Conservation (phyloP, 2,888 invertebrate genomes). For the Flabesymbios commensalis region DNA sequence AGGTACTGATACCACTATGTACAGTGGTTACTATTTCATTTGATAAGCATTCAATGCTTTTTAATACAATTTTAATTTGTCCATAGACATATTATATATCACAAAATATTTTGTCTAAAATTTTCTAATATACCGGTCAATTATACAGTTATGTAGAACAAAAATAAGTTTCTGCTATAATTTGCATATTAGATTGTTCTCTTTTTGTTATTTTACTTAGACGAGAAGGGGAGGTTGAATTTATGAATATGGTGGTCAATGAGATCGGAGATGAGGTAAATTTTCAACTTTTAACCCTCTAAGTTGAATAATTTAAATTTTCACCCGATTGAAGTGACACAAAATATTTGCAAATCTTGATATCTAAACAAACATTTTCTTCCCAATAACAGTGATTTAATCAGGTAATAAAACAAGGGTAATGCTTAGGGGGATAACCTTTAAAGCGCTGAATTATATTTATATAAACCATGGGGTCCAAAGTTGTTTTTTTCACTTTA, state of each 20-base stretch:
- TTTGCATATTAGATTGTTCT: not conserved
- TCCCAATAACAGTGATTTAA: too few species aligned
- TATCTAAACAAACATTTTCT: too few species aligned
- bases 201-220: constrained; percentile 46
- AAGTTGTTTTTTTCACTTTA: too few species aligned
- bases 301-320: too few species aligned
- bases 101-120: not conserved
- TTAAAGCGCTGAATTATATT: too few species aligned
- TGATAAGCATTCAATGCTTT: not conserved
- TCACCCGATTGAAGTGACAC: too few species aligned
- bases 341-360: too few species aligned
- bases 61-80: not conserved
- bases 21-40: not conserved
- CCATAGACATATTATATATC: not conserved
- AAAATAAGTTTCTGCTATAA: not conserved
- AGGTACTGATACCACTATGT: constrained; percentile 37
- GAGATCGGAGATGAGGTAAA: constrained; percentile 66
- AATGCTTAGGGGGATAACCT: too few species aligned
- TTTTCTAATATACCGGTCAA: not conserved
- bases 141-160: not conserved
- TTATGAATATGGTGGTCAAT: constrained; percentile 72
- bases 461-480: too few species aligned
- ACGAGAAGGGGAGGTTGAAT: constrained; percentile 79
- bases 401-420: too few species aligned
- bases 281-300: not conserved